Conservation (phyloP, 2,113 vertebrate genomes). For the Hypanus sabinus region DNA sequence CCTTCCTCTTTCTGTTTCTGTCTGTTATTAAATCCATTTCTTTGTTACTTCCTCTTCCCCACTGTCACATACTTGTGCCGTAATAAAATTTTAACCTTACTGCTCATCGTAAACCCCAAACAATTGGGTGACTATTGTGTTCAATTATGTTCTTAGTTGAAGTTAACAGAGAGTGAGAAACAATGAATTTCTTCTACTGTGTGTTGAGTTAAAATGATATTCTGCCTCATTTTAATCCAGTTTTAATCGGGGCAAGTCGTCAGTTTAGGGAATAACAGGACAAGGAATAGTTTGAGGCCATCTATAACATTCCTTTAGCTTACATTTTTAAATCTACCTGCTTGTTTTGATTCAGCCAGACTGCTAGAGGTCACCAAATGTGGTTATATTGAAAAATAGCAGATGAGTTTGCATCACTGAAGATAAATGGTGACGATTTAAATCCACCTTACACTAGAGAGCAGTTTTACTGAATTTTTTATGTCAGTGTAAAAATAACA, state of each 20-base stretch:
- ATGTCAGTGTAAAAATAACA: background rate
- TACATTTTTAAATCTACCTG: background rate
- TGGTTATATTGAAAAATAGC: background rate
- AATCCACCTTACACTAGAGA: background rate
- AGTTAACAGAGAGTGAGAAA: too few relatives aligned
- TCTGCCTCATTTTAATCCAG: background rate
- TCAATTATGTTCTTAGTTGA: background rate
- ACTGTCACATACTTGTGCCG: background rate
- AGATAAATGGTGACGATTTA: background rate
- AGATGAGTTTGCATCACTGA: background rate
- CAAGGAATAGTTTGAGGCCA: background rate
- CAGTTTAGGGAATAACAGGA: background rate
- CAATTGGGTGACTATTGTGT: background rate
- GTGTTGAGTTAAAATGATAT: background rate
- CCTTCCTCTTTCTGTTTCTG: conserved; percentile 17
- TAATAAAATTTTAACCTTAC: background rate
- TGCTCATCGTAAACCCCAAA: background rate
- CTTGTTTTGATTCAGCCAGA: background rate
- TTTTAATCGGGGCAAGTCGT: background rate
- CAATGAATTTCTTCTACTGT: too few relatives aligned
- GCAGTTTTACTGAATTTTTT: background rate
- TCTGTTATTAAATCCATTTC: background rate
- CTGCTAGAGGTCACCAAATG: background rate
- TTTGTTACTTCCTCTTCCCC: conserved; percentile 18
- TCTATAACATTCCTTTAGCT: background rate